Evolutionary conservation across 1,140 invertebrate species (phyloP).

Genomic region (Euborellia annulipes): DNA sequence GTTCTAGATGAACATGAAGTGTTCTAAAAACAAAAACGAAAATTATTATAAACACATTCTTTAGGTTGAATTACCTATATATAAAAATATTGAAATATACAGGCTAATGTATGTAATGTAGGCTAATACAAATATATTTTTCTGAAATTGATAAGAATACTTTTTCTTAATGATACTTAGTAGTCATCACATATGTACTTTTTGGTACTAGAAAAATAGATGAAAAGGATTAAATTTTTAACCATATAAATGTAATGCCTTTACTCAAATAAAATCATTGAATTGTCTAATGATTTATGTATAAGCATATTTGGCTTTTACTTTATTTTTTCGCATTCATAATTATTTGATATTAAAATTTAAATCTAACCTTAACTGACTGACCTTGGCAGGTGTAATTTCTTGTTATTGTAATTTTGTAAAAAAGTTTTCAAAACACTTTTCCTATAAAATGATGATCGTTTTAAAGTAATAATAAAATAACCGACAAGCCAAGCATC

Average conservation of each 20-base stretch:
- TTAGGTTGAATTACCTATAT: background rate
- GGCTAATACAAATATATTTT: background rate
- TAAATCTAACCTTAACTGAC: background rate
- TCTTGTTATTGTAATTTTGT: background rate
- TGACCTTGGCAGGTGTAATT: background rate
- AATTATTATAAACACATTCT: background rate
- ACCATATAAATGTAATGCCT: background rate
- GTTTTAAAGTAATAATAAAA: constrained; percentile 4
- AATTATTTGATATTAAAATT: background rate
- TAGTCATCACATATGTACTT: too few relatives aligned
- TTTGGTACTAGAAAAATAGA: too few relatives aligned
- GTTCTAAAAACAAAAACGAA: background rate
- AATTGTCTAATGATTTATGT: background rate
- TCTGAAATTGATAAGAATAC: too few relatives aligned
- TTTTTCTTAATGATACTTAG: too few relatives aligned
- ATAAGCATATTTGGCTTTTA: background rate
- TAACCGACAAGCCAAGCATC: too few relatives aligned
- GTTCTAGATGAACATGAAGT: background rate
- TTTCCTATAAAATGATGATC: constrained; percentile 1
- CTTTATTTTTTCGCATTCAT: constrained; percentile 2
- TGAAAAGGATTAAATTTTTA: too few relatives aligned
- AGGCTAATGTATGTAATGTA: background rate
- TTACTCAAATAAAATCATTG: background rate
- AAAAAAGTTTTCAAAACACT: background rate
- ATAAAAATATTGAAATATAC: background rate